Evolutionary conservation across 2,797 vertebrate species (phyloP).

Genomic region (Cyclopterus lumpus): DNA sequence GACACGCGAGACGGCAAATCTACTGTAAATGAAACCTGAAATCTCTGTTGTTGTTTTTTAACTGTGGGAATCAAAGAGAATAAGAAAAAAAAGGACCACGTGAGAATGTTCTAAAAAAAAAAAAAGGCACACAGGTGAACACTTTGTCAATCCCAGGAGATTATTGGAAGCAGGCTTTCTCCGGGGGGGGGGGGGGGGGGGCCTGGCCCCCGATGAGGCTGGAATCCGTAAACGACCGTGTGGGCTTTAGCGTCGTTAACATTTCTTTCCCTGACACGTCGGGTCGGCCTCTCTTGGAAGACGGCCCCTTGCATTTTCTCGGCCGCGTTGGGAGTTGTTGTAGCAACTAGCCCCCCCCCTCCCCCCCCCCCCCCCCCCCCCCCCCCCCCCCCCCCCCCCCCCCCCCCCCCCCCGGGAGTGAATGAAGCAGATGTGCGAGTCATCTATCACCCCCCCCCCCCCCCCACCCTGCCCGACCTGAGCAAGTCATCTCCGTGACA

Average conservation of each 20-base stretch:
- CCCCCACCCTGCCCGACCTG: slow-evolving; percentile 85
- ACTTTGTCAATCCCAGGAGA: slow-evolving; percentile 60
- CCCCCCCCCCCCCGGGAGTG: slow-evolving; percentile 86
- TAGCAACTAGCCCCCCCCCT: slow-evolving; percentile 88
- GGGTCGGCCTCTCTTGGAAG: slow-evolving; percentile 86
- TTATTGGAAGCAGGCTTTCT: slow-evolving; percentile 68
- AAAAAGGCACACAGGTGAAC: slow-evolving; percentile 72
- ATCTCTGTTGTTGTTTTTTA: slow-evolving; percentile 41
- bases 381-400: slow-evolving; percentile 85
- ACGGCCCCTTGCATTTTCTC: slow-evolving; percentile 89
- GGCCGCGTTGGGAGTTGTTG: slow-evolving; percentile 85
- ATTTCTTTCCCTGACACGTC: slow-evolving; percentile 86
- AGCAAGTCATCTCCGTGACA: slow-evolving; percentile 91
- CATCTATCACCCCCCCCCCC: slow-evolving; percentile 88
- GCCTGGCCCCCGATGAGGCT: slow-evolving; percentile 62
- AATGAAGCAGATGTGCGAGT: slow-evolving; percentile 90
- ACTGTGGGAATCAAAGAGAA: background rate
- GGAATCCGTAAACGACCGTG: slow-evolving; percentile 84
- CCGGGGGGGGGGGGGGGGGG: slow-evolving; percentile 43
- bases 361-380: slow-evolving; percentile 84
- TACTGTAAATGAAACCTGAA: slow-evolving; percentile 64
- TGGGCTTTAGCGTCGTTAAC: slow-evolving; percentile 88
- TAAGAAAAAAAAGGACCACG: slow-evolving; percentile 8
- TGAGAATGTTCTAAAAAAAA: slow-evolving; percentile 32
- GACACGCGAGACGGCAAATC: slow-evolving; percentile 68